Evolutionary conservation across 2,797 vertebrate genomes (phyloP).

Genomic region (Staurois parvus): DNA sequence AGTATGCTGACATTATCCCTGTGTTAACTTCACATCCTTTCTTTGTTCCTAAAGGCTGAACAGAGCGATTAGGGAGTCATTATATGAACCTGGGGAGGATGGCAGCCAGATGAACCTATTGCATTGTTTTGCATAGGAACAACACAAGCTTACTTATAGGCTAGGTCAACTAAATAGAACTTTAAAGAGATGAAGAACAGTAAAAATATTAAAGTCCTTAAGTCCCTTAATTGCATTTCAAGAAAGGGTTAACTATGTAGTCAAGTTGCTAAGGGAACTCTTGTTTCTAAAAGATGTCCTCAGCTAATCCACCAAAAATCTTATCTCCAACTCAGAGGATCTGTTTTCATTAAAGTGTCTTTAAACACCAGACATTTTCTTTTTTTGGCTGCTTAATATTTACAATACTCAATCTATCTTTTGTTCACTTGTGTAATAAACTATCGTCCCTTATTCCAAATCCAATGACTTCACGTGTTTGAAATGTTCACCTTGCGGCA

Average conservation of each 20-base stretch:
- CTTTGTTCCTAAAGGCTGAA: no score
- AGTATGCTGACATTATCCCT: no score
- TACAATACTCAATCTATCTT: constrained; percentile 44
- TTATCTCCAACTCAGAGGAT: background rate
- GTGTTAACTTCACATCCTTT: no score
- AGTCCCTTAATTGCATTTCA: no score
- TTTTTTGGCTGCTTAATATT: constrained; percentile 41
- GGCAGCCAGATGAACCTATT: no score
- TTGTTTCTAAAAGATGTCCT: background rate
- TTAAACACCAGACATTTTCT: constrained; percentile 16
- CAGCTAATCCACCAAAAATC: background rate
- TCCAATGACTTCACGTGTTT: constrained; percentile 40
- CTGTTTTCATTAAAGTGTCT: constrained; percentile 17
- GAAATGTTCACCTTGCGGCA: constrained; percentile 54
- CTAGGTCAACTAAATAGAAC: no score
- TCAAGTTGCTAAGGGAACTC: background rate
- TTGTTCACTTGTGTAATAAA: constrained; percentile 34
- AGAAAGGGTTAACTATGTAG: background rate
- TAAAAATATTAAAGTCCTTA: no score
- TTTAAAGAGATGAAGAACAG: no score
- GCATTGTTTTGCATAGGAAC: no score
- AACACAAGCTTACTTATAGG: no score
- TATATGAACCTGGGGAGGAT: background rate
- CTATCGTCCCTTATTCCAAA: constrained; percentile 29
- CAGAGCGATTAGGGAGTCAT: no score